Conservation (phyloP, 2,113 vertebrate genomes). For the Sminthopsis crassicaudata region DNA sequence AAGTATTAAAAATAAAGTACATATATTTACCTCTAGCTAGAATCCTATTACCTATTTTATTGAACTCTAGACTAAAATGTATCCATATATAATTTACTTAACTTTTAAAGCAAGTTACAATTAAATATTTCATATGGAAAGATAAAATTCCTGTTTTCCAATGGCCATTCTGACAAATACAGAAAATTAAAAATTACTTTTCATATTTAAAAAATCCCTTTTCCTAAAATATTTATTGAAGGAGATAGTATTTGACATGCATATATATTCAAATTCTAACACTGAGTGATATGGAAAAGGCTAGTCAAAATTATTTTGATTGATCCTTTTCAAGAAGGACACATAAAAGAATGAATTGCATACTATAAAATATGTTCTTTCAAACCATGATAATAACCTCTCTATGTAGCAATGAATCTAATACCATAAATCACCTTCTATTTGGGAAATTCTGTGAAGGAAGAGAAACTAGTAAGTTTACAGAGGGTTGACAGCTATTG, state of each 20-base stretch:
- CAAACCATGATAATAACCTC: conserved; percentile 10
- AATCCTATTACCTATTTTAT: conserved; percentile 39
- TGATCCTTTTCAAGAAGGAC: neutral
- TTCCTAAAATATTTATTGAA: neutral
- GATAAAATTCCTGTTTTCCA: conserved; percentile 1
- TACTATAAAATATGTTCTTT: neutral
- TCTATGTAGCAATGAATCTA: conserved; percentile 5
- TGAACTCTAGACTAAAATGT: conserved; percentile 54
- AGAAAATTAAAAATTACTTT: neutral
- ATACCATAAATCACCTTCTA: conserved; percentile 1
- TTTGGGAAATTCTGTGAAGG: conserved; percentile 7
- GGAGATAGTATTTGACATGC: neutral
- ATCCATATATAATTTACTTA: neutral
- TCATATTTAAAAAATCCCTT: neutral
- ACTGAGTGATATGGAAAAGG: neutral
- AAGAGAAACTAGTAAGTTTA: neutral
- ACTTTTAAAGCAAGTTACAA: conserved; percentile 22
- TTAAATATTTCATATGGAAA: neutral
- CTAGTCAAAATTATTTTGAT: neutral
- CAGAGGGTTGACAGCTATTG: conserved; percentile 6
- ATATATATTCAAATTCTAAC: conserved; percentile 9
- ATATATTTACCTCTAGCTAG: conserved; percentile 37
- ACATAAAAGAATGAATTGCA: conserved; percentile 26
- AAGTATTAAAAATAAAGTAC: conserved; percentile 16
- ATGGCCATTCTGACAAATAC: neutral